Percentiles rank a stretch among this genome's conserved stretches.
Conservation (phyloP, 2,797 vertebrate species). For the Cercopithecus hamlyni region DNA sequence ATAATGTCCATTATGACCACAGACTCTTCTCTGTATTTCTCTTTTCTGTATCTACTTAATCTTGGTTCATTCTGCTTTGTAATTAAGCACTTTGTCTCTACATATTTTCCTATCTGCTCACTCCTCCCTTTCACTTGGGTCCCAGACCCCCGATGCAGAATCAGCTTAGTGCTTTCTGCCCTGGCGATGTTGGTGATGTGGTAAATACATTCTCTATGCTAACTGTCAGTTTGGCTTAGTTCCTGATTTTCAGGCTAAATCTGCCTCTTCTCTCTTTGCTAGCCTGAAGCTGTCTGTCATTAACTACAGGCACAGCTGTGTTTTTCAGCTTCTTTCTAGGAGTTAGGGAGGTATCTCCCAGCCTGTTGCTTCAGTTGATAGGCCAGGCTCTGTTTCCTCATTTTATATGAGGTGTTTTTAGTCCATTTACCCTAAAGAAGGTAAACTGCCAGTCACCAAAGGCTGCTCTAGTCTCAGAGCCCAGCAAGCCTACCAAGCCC, state of each 20-base stretch:
- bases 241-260: not conserved
- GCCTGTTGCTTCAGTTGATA: not conserved
- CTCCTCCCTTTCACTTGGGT: not conserved
- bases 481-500: not conserved
- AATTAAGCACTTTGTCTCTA: not conserved
- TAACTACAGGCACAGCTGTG: not conserved
- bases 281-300: not conserved
- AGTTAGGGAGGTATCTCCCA: not conserved
- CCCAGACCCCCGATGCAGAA: not conserved
- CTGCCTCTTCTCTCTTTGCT: not conserved
- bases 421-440: not conserved
- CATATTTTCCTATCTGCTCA: not conserved
- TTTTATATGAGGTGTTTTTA: not conserved
- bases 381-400: not conserved
- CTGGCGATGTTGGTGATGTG: not conserved
- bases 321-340: not conserved
- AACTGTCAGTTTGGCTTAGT: not conserved
- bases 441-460: not conserved
- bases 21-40: not conserved
- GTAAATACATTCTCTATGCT: not conserved
- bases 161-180: not conserved
- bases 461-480: not conserved
- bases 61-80: not conserved
- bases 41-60: not conserved
- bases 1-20: not conserved